These are phyloP conservation scores for Mustela nigripes DNA, from an alignment of 2,113 vertebrate genomes.

Conservation along the genomic window DNA sequence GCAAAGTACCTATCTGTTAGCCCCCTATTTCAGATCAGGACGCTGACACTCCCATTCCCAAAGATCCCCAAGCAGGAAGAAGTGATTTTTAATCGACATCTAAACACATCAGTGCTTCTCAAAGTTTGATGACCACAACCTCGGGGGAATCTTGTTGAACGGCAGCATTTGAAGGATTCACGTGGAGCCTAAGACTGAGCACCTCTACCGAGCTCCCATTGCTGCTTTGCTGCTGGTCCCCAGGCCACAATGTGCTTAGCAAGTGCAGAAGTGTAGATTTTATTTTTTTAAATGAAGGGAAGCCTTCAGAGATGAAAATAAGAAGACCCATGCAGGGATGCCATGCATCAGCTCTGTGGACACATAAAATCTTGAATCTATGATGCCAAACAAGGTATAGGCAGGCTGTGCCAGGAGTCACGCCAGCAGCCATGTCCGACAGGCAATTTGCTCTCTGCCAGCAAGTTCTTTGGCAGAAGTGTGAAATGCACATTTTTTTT, in stretches of 20 bases:
- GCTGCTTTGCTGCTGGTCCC: not conserved
- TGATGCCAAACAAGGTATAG: conserved; percentile 64
- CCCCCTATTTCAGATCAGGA: not conserved
- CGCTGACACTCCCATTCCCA: not conserved
- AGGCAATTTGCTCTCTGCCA: conserved; percentile 72
- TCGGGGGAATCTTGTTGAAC: not conserved
- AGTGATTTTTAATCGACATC: not conserved
- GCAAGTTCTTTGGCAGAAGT: conserved; percentile 74
- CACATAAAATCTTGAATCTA: conserved; percentile 45
- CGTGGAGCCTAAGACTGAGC: not conserved
- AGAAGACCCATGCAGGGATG: not conserved
- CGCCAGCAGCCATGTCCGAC: conserved; percentile 56
- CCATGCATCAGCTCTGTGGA: not conserved
- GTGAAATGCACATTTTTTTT: conserved; percentile 31
- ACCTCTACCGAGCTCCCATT: not conserved
- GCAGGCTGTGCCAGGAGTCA: not conserved
- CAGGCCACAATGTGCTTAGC: not conserved
- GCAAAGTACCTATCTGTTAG: not conserved
- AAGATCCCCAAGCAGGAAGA: not conserved
- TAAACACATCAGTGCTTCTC: not conserved
- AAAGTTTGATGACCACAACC: not conserved
- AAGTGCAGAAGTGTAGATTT: not conserved
- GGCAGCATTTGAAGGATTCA: not conserved
- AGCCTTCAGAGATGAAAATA: not conserved
- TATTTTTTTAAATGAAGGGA: not conserved